These are phyloP conservation scores for Cantharis nigra DNA, from an alignment of 2,888 invertebrate species.

Conservation along the genomic window DNA sequence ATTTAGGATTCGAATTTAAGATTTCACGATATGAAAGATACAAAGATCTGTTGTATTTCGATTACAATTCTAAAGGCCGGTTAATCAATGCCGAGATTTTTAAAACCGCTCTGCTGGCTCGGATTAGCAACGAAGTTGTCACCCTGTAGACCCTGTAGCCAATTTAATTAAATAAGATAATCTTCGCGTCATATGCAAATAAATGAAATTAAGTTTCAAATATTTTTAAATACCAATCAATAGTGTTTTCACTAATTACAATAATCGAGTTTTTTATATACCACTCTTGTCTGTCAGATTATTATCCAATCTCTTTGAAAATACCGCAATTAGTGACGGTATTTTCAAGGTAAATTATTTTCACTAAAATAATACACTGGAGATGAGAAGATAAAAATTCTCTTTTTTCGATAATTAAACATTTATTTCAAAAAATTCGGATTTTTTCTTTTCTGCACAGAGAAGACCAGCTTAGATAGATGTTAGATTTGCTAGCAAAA, in stretches of 20 bases:
- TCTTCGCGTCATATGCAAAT: background rate
- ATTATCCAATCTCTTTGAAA: conserved; percentile 1
- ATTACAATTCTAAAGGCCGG: background rate
- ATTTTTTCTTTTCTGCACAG: background rate
- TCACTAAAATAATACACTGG: background rate
- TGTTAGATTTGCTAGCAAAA: background rate
- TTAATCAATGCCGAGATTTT: background rate
- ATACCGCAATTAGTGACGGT: conserved; percentile 4
- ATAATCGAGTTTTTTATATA: conserved; percentile 1
- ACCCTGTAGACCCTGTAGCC: too few relatives aligned
- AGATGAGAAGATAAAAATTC: background rate
- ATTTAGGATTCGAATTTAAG: conserved; percentile 12
- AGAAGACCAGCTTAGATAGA: background rate
- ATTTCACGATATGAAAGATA: background rate
- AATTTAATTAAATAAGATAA: background rate
- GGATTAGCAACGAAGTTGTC: too few relatives aligned
- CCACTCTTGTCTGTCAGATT: background rate
- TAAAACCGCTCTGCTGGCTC: too few relatives aligned
- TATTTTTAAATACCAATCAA: background rate
- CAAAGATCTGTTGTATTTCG: background rate
- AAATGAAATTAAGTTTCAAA: background rate
- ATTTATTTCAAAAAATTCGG: background rate
- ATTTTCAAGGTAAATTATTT: conserved; percentile 1
- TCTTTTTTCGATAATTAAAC: background rate
- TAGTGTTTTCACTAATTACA: conserved; percentile 1